phyloP scores from a whole-genome alignment of 2,113 vertebrate genomes.

The Dendropsophus ebraccatus region DNA sequence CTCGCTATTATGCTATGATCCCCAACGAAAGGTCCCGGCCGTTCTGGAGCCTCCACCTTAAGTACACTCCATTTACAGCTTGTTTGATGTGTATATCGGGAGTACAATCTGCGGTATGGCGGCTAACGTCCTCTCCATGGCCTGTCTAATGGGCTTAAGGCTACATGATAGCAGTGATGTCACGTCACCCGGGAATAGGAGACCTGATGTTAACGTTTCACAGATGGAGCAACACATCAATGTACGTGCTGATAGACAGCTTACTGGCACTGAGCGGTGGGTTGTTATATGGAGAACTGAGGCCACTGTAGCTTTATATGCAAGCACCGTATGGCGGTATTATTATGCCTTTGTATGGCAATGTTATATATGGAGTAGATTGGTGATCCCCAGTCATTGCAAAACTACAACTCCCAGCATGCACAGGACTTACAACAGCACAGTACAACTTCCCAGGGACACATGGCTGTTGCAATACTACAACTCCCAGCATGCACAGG shows the following conservation, averaged over 20 bases:
- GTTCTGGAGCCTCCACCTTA: background rate
- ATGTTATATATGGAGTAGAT: too few relatives aligned
- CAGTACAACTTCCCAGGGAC: too few relatives aligned
- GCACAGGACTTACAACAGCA: too few relatives aligned
- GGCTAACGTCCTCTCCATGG: background rate
- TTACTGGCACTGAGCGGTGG: background rate
- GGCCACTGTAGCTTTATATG: too few relatives aligned
- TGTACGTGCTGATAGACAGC: background rate
- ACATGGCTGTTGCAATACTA: too few relatives aligned
- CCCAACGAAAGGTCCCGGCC: background rate
- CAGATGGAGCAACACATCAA: background rate
- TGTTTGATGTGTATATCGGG: background rate
- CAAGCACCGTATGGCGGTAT: background rate
- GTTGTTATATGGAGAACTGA: background rate
- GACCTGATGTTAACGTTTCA: background rate
- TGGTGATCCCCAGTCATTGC: too few relatives aligned
- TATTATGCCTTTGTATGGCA: background rate
- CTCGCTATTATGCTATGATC: constrained; percentile 28
- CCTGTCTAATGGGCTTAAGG: constrained; percentile 18
- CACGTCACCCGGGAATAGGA: background rate
- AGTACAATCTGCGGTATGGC: background rate
- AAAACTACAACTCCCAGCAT: too few relatives aligned
- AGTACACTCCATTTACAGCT: constrained; percentile 2
- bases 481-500: too few relatives aligned
- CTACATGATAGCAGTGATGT: background rate